Evolutionary conservation across 2,797 vertebrate genomes (phyloP).

Genomic region (Gouania willdenowi): DNA sequence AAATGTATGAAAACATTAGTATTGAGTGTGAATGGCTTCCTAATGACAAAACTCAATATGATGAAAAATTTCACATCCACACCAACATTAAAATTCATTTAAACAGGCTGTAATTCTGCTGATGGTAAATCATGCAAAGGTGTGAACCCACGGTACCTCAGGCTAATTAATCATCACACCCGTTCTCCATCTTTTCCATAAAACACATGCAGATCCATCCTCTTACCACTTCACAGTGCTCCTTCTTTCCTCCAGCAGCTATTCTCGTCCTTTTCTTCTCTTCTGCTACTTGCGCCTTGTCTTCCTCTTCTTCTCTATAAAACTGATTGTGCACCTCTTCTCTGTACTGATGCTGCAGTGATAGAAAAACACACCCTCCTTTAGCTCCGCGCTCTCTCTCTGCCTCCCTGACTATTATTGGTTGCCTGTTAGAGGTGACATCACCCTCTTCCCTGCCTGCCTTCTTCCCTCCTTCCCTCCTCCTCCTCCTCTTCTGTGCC

Average conservation of each 20-base stretch:
- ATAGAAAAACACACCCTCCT: slow-evolving; percentile 81
- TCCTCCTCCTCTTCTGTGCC: slow-evolving; percentile 24
- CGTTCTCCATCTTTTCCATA: slow-evolving; percentile 10
- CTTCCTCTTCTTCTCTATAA: slow-evolving; percentile 61
- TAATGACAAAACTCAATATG: no score
- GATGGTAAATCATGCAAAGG: slow-evolving; percentile 43
- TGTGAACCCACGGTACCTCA: slow-evolving; percentile 46
- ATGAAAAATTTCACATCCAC: no score
- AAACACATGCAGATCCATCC: slow-evolving; percentile 22
- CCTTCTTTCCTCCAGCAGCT: slow-evolving; percentile 33
- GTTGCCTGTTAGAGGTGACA: slow-evolving; percentile 76
- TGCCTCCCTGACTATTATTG: slow-evolving; percentile 68
- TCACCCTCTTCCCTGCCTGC: slow-evolving; percentile 71
- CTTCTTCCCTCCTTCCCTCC: slow-evolving; percentile 39
- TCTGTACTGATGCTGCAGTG: slow-evolving; percentile 82
- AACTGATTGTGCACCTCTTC: slow-evolving; percentile 72
- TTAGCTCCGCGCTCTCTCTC: slow-evolving; percentile 40
- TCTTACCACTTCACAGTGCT: slow-evolving; percentile 66
- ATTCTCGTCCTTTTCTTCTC: slow-evolving; percentile 21
- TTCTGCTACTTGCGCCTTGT: slow-evolving; percentile 51
- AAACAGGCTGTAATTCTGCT: no score
- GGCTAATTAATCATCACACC: slow-evolving; percentile 40
- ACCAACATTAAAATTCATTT: neutral
- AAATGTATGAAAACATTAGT: no score
- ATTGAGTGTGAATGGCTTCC: no score